phyloP scores from a whole-genome alignment of 1,140 invertebrate species.

The Ceratina australensis region DNA sequence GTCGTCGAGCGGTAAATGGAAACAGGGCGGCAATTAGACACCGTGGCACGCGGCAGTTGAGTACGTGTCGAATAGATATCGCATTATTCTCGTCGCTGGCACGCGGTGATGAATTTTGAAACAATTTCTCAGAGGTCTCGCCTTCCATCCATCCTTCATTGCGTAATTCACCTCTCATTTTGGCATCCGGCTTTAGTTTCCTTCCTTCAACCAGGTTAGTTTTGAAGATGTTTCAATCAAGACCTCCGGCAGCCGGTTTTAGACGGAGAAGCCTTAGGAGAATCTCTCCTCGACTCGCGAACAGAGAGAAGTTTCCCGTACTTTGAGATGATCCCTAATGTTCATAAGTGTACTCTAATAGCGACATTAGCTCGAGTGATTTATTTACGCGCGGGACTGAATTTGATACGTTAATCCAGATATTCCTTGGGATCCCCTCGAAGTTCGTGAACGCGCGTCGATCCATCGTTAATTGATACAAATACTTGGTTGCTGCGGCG shows the following conservation, averaged over 20 bases:
- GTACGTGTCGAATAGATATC: background rate
- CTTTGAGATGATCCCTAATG: constrained; percentile 34
- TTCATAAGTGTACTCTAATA: constrained; percentile 40
- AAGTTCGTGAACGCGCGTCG: background rate
- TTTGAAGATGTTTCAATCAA: constrained; percentile 54
- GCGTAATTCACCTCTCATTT: constrained; percentile 42
- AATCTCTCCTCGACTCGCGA: constrained; percentile 13
- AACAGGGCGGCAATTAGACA: no score
- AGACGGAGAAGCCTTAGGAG: constrained; percentile 4
- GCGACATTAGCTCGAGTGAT: constrained; percentile 41
- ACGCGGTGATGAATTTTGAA: constrained; percentile 4
- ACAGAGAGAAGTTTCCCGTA: constrained; percentile 33
- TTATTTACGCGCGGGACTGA: constrained; percentile 30
- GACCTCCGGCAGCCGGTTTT: constrained; percentile 30
- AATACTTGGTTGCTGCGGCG: background rate
- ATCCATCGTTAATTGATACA: background rate
- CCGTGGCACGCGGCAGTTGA: background rate
- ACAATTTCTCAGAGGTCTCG: background rate
- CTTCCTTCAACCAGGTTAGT: constrained; percentile 19
- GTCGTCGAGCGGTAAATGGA: no score
- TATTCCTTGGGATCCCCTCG: background rate
- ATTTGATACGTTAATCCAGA: constrained; percentile 16
- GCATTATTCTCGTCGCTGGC: no score
- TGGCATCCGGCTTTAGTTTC: constrained; percentile 38
- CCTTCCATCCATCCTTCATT: constrained; percentile 19